Percentiles rank a stretch among this genome's conserved stretches.
Evolutionary conservation across 2,797 vertebrate species (phyloP).

Genomic region (Bryconaethiops microstoma): DNA sequence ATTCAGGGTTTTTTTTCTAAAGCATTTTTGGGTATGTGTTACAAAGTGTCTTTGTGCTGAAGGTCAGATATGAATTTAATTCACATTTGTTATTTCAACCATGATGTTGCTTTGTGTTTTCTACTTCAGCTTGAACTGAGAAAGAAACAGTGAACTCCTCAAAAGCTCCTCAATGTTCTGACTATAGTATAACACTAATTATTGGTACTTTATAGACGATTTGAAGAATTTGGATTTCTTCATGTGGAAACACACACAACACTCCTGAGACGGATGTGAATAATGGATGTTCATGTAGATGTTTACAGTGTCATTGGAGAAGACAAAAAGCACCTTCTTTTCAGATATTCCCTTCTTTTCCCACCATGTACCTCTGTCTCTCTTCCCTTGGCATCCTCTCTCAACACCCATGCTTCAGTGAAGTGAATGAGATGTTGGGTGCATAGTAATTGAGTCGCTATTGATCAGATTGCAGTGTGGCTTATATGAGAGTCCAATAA

Average conservation of each 20-base stretch:
- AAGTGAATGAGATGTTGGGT: constrained; percentile 75
- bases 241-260: not conserved
- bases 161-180: not conserved
- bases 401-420: constrained; percentile 60
- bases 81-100: not conserved
- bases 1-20: not conserved
- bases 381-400: constrained; percentile 40
- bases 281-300: not conserved
- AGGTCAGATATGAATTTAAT: not conserved
- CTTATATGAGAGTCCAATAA: constrained; percentile 66
- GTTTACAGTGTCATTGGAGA: constrained; percentile 35
- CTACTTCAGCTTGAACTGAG: not conserved
- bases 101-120: not conserved
- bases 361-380: constrained; percentile 15
- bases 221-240: not conserved
- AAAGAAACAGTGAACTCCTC: not conserved
- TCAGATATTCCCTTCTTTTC: constrained; percentile 43
- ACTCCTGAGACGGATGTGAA: not conserved
- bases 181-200: not conserved
- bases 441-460: constrained; percentile 79
- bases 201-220: too few relatives aligned
- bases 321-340: constrained; percentile 50
- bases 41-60: not conserved
- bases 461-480: constrained; percentile 82
- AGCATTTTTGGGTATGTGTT: not conserved